phyloP scores from a whole-genome alignment of 2,797 vertebrate species.

The Anniella stebbinsi region DNA sequence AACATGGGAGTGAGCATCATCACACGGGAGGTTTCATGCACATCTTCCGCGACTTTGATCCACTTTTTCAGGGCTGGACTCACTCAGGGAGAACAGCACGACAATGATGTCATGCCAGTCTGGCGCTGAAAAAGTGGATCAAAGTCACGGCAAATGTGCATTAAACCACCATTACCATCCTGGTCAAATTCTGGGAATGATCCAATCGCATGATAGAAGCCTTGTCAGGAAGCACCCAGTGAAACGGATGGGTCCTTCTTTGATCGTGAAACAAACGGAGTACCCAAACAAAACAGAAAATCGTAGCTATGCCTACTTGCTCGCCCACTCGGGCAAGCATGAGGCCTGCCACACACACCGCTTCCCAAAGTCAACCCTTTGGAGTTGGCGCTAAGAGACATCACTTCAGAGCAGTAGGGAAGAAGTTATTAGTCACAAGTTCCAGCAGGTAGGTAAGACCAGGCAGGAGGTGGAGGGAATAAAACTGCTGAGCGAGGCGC shows the following conservation, averaged over 20 bases:
- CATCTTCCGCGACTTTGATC: no score
- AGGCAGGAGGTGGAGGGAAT: background rate
- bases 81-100: no score
- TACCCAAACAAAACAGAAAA: background rate
- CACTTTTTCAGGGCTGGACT: no score
- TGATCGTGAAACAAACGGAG: background rate
- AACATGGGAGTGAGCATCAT: no score
- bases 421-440: background rate
- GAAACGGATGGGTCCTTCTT: background rate
- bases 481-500: slow-evolving; percentile 15
- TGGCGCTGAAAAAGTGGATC: no score
- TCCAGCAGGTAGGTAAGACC: background rate
- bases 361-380: background rate
- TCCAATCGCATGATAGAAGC: no score
- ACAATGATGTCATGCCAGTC: no score
- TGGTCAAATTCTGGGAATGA: no score
- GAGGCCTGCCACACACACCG: background rate
- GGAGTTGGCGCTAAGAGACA: background rate
- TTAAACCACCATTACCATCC: no score
- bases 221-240: background rate
- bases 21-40: no score
- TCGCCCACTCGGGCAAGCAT: background rate
- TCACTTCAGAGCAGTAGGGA: background rate
- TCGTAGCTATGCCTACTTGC: background rate
- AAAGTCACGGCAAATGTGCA: no score